A percentile compares a stretch with the other conserved stretches of the same genome.
Conservation (phyloP, 1,140 invertebrate species). For the Drosophila orena region DNA sequence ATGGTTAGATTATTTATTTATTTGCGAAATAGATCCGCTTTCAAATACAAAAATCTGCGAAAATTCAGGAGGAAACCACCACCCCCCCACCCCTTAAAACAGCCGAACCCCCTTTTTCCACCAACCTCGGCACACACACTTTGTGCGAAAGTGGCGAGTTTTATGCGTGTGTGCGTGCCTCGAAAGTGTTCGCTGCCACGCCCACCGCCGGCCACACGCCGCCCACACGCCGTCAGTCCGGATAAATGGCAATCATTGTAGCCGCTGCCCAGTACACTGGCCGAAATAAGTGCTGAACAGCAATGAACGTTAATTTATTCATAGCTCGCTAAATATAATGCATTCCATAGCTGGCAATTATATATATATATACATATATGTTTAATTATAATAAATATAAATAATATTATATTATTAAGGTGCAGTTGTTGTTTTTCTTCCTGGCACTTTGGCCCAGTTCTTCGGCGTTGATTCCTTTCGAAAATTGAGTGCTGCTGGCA, state of each 20-base stretch:
- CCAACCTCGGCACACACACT: slow-evolving; percentile 48
- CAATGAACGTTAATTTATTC: too few species aligned
- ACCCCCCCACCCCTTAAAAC: neutral
- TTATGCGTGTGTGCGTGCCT: slow-evolving; percentile 68
- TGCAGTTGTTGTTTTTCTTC: slow-evolving; percentile 19
- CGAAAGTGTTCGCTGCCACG: slow-evolving; percentile 26
- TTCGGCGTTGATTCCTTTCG: slow-evolving; percentile 21
- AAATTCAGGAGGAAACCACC: neutral
- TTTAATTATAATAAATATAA: too few species aligned
- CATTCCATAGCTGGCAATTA: too few species aligned
- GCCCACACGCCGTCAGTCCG: slow-evolving; percentile 17
- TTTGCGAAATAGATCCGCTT: neutral
- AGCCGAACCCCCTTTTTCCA: too few species aligned
- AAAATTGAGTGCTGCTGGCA: slow-evolving; percentile 34
- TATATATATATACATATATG: too few species aligned
- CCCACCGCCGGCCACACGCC: slow-evolving; percentile 1
- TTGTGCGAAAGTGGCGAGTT: slow-evolving; percentile 65
- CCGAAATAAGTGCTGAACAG: neutral
- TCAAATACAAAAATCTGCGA: neutral
- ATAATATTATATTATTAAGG: neutral
- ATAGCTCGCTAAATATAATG: too few species aligned
- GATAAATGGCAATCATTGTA: slow-evolving; percentile 11
- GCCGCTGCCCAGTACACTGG: neutral
- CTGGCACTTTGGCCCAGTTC: slow-evolving; percentile 16
- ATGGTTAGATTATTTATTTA: neutral